Conservation (phyloP, 2,888 invertebrate genomes). For the Stratiomys singularior region DNA sequence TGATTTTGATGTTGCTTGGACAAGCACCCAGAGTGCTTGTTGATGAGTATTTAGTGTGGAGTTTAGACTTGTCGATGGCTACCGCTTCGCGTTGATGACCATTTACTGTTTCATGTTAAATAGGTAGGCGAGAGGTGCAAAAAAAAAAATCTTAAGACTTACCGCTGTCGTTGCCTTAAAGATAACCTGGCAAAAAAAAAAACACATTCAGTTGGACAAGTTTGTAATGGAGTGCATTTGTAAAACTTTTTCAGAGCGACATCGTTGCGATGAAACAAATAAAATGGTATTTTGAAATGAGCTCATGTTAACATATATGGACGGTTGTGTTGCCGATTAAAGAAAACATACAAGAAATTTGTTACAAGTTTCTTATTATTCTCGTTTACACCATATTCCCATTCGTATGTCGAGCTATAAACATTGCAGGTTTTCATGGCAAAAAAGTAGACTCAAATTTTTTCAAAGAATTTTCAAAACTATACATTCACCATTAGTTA, state of each 20-base stretch:
- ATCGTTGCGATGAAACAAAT: neutral
- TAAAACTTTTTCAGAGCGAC: neutral
- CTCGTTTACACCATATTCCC: too few relatives aligned
- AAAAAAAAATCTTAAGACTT: neutral
- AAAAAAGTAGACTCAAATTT: too few relatives aligned
- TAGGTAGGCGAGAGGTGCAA: neutral
- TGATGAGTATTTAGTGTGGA: neutral
- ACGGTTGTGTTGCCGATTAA: too few relatives aligned
- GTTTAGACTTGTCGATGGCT: constrained; percentile 34
- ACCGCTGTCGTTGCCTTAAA: constrained; percentile 1
- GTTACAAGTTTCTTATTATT: too few relatives aligned
- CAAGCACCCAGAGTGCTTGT: constrained; percentile 35
- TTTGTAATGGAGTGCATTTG: neutral
- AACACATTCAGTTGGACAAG: neutral
- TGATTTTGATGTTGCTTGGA: constrained; percentile 37
- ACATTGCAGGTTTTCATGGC: too few relatives aligned
- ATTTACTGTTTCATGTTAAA: constrained; percentile 36
- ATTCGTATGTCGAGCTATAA: too few relatives aligned
- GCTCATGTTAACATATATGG: neutral
- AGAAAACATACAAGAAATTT: too few relatives aligned
- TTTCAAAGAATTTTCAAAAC: too few relatives aligned
- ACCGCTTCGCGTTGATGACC: constrained; percentile 13
- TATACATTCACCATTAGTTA: too few relatives aligned
- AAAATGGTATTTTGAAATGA: neutral
- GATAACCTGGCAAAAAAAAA: neutral